phyloP scores from a whole-genome alignment of 2,113 vertebrate genomes.

The Geothlypis trichas region DNA sequence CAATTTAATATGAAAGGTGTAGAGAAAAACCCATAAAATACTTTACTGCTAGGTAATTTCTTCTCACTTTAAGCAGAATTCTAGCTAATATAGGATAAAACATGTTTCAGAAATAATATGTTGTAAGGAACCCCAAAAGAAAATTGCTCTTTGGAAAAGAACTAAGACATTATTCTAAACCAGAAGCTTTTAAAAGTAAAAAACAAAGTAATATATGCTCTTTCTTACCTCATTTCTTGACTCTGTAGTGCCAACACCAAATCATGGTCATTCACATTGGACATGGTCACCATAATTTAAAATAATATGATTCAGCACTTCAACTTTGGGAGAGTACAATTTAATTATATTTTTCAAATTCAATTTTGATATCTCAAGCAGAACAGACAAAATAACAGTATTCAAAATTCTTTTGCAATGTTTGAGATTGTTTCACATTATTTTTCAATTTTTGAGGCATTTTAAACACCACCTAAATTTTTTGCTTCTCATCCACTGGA shows the following conservation, averaged over 20 bases:
- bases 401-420: neutral
- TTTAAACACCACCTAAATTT: neutral
- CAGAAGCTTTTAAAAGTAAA: neutral
- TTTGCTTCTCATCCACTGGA: neutral
- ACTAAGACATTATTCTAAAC: neutral
- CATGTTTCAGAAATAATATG: neutral
- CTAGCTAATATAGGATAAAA: neutral
- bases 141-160: neutral
- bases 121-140: neutral
- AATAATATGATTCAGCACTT: rapidly evolving
- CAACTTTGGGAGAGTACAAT: neutral
- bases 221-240: neutral
- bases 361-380: neutral
- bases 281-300: neutral
- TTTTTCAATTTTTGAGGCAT: neutral
- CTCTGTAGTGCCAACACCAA: neutral
- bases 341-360: neutral
- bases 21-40: neutral
- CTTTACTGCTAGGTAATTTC: neutral
- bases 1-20: neutral
- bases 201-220: neutral
- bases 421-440: neutral
- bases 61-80: neutral
- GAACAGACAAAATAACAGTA: neutral
- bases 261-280: neutral